Base-by-base conservation (phyloP, 2,888 invertebrate species). In the Anoplius nigerrimus region DNA sequence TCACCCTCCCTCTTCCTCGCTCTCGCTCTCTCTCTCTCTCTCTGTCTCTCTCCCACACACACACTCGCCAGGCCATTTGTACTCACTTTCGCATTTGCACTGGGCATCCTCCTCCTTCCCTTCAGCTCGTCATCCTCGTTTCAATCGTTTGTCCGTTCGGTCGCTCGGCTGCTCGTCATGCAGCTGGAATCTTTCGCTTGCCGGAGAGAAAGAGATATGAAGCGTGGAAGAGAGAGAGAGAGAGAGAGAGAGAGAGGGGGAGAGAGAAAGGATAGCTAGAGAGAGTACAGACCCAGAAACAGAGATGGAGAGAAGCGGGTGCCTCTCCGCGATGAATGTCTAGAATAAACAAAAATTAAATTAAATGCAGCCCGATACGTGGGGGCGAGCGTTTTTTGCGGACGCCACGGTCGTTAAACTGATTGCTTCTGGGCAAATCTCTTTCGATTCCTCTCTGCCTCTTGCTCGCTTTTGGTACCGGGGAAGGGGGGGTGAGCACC, bases 131-230 rank as follows among this genome's bases (percentile, higher is more conserved):
- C n/a, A n/a, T 16, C 20, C 62, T 71, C 71, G 45, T 66, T 66
- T 71, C 66, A 63, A 78, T 75, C 79, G 72, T 69, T 61, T 16
- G 67, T 67, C 56, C 66, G 66, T 51, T 70, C 66, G 69, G 69
- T 71, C 45, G 58, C 53, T 20, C 16, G 48, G 16, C n/a, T 20
- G 48, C 11, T 6, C 48, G 48, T 20, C 64, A 34, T 27, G 24
- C 54, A 52, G 63, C 21, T 52, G 45, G 52, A 58, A 53, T 71
- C 66, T 64, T 66, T 45, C 62, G 55, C 62, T 42, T 42, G 42
- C 13, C 8, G 42, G 42, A 42, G 42, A 42, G 42, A 6, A 13
- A 42, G 6, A 42, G 13, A 6, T 6, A 6, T 6, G 8, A 6
- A 42, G 21, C 43, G 46, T 52, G 24, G 27, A 21, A 54, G 11